Conservation (phyloP, 2,113 vertebrate species). For the Sinocyclocheilus grahami region DNA sequence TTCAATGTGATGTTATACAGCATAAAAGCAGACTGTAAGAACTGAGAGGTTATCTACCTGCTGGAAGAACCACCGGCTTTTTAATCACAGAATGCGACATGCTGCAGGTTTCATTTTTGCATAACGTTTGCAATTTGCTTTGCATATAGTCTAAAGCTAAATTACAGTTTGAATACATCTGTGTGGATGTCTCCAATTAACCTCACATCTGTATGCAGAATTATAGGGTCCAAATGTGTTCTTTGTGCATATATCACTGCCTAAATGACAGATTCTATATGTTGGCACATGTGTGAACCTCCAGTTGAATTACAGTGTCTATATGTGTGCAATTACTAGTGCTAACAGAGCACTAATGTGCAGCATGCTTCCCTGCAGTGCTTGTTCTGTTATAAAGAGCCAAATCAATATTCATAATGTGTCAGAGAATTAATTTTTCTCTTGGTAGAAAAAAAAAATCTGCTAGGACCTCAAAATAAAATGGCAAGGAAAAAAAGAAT, state of each 20-base stretch:
- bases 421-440: constrained; percentile 63
- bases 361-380: background rate
- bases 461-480: constrained; percentile 50
- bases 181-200: background rate
- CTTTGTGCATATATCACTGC: background rate
- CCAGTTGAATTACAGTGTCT: constrained; percentile 4
- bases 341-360: background rate
- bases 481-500: constrained; percentile 46
- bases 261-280: background rate
- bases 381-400: constrained; percentile 44
- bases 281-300: background rate
- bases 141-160: background rate
- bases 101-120: constrained; percentile 51
- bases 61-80: constrained; percentile 32
- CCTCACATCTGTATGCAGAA: background rate
- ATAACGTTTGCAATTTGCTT: constrained; percentile 38
- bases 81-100: constrained; percentile 42
- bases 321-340: constrained; percentile 1
- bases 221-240: constrained; percentile 19
- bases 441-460: constrained; percentile 46
- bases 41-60: background rate
- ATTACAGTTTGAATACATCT: background rate
- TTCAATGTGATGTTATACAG: constrained; percentile 8
- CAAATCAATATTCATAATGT: constrained; percentile 62
- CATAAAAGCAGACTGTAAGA: background rate